Evolutionary conservation across 1,140 invertebrate genomes (phyloP).

Genomic region (Neotoxoptera formosana): DNA sequence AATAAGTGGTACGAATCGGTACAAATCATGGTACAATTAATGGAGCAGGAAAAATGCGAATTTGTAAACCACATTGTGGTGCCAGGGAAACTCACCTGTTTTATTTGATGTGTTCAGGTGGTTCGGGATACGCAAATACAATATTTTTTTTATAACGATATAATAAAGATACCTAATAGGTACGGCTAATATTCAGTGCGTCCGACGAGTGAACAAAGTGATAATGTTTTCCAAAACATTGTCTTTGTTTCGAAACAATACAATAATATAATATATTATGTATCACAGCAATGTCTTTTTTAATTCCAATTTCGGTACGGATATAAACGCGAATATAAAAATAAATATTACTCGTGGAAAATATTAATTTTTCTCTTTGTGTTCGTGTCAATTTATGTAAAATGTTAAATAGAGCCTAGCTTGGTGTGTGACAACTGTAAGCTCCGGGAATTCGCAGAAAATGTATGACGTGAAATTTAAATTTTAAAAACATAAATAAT

Average conservation of each 20-base stretch:
- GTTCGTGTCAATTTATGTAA: conserved; percentile 36
- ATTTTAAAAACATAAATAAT: conserved; percentile 45
- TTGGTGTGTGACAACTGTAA: conserved; percentile 23
- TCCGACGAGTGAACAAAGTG: neutral
- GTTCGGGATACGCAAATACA: too few species aligned
- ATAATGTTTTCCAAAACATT: neutral
- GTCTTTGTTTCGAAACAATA: neutral
- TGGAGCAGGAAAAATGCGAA: too few species aligned
- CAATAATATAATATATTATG: neutral
- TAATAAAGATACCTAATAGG: neutral
- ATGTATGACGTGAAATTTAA: conserved; percentile 15
- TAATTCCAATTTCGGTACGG: neutral
- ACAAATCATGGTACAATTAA: too few species aligned
- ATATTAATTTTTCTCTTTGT: conserved; percentile 20
- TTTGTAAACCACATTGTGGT: too few species aligned
- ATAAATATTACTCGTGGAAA: neutral
- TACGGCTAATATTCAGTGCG: neutral
- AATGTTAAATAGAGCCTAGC: neutral
- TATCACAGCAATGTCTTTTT: neutral
- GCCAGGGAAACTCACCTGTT: too few species aligned
- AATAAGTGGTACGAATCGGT: too few species aligned
- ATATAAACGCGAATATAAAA: neutral
- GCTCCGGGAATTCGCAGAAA: neutral
- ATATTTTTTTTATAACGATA: neutral
- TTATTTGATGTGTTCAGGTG: too few species aligned